Conservation (phyloP, 1,140 invertebrate species). For the Zaprionus davidi region DNA sequence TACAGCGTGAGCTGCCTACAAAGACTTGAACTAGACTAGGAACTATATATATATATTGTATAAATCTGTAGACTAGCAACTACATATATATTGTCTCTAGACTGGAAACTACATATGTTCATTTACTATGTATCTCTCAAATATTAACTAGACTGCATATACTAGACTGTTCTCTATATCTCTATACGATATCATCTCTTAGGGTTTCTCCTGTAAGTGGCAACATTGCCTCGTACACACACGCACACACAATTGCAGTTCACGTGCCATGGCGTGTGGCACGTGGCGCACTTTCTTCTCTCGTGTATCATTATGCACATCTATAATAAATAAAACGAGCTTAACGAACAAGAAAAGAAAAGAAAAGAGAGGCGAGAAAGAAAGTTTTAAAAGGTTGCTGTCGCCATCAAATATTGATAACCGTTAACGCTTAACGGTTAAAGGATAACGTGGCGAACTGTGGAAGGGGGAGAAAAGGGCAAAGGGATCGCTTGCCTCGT, state of each 20-base stretch:
- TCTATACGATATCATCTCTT: too few species aligned
- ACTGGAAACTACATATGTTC: too few species aligned
- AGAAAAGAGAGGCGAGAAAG: neutral
- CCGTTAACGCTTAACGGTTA: conserved; percentile 47
- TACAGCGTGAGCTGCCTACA: neutral
- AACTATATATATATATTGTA: neutral
- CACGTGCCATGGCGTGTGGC: neutral
- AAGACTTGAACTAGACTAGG: neutral
- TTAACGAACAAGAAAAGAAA: conserved; percentile 21
- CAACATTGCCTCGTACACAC: neutral
- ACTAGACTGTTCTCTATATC: too few species aligned
- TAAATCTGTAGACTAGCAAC: too few species aligned
- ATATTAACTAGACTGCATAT: too few species aligned
- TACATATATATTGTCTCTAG: too few species aligned
- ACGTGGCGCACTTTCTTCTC: conserved; percentile 12
- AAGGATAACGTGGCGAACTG: conserved; percentile 30
- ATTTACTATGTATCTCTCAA: too few species aligned
- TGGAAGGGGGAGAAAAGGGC: neutral
- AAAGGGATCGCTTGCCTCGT: conserved; percentile 64
- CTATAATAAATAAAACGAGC: conserved; percentile 49
- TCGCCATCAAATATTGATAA: conserved; percentile 75
- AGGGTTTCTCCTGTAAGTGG: too few species aligned
- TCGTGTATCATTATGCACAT: conserved; percentile 39
- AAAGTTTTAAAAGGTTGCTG: conserved; percentile 57
- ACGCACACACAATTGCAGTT: conserved; percentile 5